These are phyloP conservation scores for Druon quercuslanigerum DNA, from an alignment of 1,140 invertebrate species.

Conservation along the genomic window DNA sequence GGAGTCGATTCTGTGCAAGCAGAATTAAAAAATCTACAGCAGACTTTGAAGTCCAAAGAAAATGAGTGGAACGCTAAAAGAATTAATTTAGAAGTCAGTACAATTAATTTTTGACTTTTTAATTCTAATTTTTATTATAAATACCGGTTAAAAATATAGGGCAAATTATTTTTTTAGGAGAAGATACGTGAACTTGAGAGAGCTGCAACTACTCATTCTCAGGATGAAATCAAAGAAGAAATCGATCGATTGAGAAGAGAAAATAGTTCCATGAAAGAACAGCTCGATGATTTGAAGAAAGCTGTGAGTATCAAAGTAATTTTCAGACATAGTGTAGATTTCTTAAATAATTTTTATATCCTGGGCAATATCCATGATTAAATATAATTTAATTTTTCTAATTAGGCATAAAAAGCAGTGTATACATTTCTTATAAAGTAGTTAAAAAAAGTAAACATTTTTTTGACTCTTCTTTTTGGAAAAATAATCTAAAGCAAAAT, in stretches of 20 bases:
- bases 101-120: constrained; percentile 36
- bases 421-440: background rate
- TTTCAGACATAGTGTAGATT: background rate
- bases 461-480: too few relatives aligned
- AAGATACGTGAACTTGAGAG: constrained; percentile 82
- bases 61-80: constrained; percentile 87
- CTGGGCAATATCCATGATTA: too few relatives aligned
- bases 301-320: constrained; percentile 74
- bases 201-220: constrained; percentile 65
- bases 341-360: too few relatives aligned
- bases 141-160: background rate
- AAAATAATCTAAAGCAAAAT: too few relatives aligned
- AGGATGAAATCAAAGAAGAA: constrained; percentile 85
- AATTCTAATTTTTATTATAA: constrained; percentile 27
- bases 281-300: constrained; percentile 81
- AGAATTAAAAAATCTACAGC: constrained; percentile 82
- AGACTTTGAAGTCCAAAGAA: constrained; percentile 82
- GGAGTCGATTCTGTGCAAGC: constrained; percentile 61
- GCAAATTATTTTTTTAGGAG: constrained; percentile 73
- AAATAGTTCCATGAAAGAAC: constrained; percentile 82
- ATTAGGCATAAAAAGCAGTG: background rate
- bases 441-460: too few relatives aligned
- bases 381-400: background rate
- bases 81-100: constrained; percentile 79
- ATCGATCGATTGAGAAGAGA: constrained; percentile 84